These are phyloP conservation scores for Tortrix viridana DNA, from an alignment of 2,888 invertebrate species.

Conservation along the genomic window DNA sequence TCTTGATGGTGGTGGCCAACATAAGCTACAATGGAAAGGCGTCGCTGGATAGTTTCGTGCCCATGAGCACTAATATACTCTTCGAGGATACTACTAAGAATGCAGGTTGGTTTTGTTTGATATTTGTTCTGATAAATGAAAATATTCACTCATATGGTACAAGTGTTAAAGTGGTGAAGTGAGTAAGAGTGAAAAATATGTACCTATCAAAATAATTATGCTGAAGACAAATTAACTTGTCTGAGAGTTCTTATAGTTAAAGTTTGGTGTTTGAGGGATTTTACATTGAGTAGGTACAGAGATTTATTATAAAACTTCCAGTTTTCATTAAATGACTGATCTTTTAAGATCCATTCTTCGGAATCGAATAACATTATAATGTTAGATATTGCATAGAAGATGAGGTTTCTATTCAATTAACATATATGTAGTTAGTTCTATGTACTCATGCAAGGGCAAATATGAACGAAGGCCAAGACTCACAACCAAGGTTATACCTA, in stretches of 20 bases:
- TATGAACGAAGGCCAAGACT: constrained; percentile 19
- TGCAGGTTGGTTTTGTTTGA: constrained; percentile 56
- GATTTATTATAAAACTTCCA: too few species aligned
- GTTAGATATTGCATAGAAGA: too few species aligned
- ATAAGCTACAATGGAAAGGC: constrained; percentile 74
- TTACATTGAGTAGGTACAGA: too few species aligned
- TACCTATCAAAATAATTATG: too few species aligned
- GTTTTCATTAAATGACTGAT: too few species aligned
- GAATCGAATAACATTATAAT: too few species aligned
- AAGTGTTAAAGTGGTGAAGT: background rate
- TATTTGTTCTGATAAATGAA: too few species aligned
- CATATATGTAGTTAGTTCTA: background rate
- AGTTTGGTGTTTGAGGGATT: too few species aligned
- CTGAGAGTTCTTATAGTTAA: too few species aligned
- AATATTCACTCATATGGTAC: background rate
- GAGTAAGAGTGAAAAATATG: background rate
- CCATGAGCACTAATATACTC: constrained; percentile 59
- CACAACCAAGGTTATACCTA: constrained; percentile 19
- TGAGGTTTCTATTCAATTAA: too few species aligned
- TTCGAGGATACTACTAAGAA: constrained; percentile 68
- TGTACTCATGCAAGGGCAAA: constrained; percentile 18
- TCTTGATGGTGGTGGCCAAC: constrained; percentile 67
- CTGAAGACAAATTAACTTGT: too few species aligned
- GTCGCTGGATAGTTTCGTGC: constrained; percentile 69
- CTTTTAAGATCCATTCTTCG: too few species aligned